Evolutionary conservation across 1,140 invertebrate genomes (phyloP).

Genomic region (Drosophila melanica): DNA sequence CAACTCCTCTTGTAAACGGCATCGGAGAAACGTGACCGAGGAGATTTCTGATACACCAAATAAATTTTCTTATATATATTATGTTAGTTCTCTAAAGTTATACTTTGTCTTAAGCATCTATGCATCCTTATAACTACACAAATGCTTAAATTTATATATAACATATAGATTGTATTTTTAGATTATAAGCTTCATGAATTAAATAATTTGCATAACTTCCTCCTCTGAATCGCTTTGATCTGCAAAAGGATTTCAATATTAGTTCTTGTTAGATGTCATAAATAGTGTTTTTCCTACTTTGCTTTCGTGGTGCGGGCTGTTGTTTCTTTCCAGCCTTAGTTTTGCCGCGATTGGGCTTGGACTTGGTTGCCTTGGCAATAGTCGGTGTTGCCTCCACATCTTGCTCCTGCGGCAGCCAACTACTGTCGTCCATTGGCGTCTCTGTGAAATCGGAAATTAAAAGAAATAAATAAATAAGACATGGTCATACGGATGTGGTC

Average conservation of each 20-base stretch:
- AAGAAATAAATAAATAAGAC: not conserved
- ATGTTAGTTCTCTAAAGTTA: not conserved
- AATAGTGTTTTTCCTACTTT: slow-evolving; percentile 16
- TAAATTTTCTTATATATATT: not conserved
- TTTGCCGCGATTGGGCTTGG: slow-evolving; percentile 30
- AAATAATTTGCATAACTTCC: slow-evolving; percentile 54
- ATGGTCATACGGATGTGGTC: not conserved
- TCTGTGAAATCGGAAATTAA: slow-evolving; percentile 9
- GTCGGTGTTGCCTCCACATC: not conserved
- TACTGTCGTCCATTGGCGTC: slow-evolving; percentile 18
- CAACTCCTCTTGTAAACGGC: too few species aligned
- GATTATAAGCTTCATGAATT: not conserved
- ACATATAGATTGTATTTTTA: slow-evolving; percentile 1
- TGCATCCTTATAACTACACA: not conserved
- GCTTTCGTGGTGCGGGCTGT: slow-evolving; percentile 1
- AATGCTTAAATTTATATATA: not conserved
- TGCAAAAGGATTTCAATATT: slow-evolving; percentile 37
- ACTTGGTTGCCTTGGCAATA: slow-evolving; percentile 21
- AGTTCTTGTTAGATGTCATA: not conserved
- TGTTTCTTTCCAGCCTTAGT: slow-evolving; percentile 44
- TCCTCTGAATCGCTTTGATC: slow-evolving; percentile 67
- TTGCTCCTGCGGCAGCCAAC: slow-evolving; percentile 46
- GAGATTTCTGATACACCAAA: not conserved
- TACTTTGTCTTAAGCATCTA: slow-evolving; percentile 16
- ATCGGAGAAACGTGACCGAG: too few species aligned